Evolutionary conservation across 2,888 invertebrate genomes (phyloP).

Genomic region (Oscheius onirici): DNA sequence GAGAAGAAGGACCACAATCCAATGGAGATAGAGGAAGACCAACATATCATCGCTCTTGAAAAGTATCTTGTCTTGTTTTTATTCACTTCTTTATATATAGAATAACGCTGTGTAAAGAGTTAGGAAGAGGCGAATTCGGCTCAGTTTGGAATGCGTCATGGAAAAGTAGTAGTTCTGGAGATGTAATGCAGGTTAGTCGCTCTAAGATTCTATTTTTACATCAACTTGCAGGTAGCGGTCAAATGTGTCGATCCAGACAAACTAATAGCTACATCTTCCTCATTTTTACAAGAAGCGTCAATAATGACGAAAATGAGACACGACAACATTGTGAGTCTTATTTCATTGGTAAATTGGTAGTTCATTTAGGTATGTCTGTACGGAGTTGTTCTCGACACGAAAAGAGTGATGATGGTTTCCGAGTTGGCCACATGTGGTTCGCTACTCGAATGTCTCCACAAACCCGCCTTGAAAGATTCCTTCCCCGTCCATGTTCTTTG

Average conservation of each 20-base stretch:
- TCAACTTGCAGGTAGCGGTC: constrained; percentile 74
- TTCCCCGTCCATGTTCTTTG: constrained; percentile 91
- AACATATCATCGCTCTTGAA: constrained; percentile 68
- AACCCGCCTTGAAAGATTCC: constrained; percentile 87
- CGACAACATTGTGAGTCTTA: constrained; percentile 84
- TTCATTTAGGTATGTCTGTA: constrained; percentile 80
- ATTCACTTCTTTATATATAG: constrained; percentile 31
- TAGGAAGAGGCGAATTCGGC: constrained; percentile 97
- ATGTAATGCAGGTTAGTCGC: constrained; percentile 51
- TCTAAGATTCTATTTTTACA: neutral
- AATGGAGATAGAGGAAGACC: constrained; percentile 48
- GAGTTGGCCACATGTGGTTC: constrained; percentile 95
- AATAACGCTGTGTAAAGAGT: constrained; percentile 83
- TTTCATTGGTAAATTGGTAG: neutral
- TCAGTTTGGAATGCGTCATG: constrained; percentile 88
- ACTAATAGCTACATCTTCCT: constrained; percentile 93
- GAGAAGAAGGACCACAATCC: constrained; percentile 27
- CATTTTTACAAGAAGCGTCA: constrained; percentile 94
- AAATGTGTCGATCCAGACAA: constrained; percentile 93
- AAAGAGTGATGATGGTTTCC: constrained; percentile 85
- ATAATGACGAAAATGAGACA: constrained; percentile 98
- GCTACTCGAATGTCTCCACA: constrained; percentile 91
- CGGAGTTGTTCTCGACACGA: constrained; percentile 93
- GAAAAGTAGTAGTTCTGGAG: constrained; percentile 76
- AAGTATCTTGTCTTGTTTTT: constrained; percentile 42